Conservation (phyloP, 2,888 invertebrate genomes). For the Pemphredon lugubris region DNA sequence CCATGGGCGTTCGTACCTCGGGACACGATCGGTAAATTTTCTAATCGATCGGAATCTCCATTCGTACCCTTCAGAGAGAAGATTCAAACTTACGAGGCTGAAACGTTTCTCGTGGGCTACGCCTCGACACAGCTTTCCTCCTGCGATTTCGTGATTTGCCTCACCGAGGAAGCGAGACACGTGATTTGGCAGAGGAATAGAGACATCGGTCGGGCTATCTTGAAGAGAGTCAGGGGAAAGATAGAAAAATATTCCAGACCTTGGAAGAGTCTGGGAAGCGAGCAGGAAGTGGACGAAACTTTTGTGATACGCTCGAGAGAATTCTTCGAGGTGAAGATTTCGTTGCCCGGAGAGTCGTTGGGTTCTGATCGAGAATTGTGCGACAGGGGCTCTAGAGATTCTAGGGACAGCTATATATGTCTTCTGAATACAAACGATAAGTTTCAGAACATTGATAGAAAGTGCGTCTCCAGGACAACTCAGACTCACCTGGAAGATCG, state of each 20-base stretch:
- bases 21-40: constrained; percentile 48
- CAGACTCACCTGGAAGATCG: constrained; percentile 83
- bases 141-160: constrained; percentile 87
- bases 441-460: constrained; percentile 83
- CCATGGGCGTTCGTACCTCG: constrained; percentile 74
- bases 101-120: constrained; percentile 84
- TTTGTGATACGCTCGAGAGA: constrained; percentile 82
- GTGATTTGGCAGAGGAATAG: constrained; percentile 67
- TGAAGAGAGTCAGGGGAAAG: constrained; percentile 77
- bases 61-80: constrained; percentile 56
- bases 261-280: constrained; percentile 86
- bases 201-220: constrained; percentile 58
- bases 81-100: constrained; percentile 57
- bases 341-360: constrained; percentile 47
- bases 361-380: constrained; percentile 77
- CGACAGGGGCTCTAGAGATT: constrained; percentile 82
- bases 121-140: constrained; percentile 84
- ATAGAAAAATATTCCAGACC: constrained; percentile 82
- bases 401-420: constrained; percentile 87
- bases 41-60: constrained; percentile 56
- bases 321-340: constrained; percentile 85
- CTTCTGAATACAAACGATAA: constrained; percentile 82
- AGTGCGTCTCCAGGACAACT: constrained; percentile 83
- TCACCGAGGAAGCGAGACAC: constrained; percentile 83
- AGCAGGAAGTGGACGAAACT: constrained; percentile 84